phyloP scores from a whole-genome alignment of 2,888 invertebrate species.

The Stenolophus ochropezus region DNA sequence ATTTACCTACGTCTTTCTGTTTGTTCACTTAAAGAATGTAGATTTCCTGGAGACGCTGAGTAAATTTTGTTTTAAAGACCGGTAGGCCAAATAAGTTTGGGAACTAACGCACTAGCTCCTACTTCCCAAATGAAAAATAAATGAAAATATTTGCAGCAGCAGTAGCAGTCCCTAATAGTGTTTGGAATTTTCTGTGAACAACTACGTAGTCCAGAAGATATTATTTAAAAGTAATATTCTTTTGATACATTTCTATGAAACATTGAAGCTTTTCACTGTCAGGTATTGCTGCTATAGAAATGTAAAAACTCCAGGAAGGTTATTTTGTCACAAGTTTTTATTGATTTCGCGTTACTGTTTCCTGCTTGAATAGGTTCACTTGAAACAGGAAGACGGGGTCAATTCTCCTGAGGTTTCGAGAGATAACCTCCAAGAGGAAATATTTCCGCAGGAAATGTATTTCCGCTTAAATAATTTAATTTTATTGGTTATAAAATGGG shows the following conservation, averaged over 20 bases:
- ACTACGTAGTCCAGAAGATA: background rate
- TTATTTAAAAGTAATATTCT: slow-evolving; percentile 15
- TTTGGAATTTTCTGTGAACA: background rate
- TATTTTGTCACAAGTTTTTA: slow-evolving; percentile 38
- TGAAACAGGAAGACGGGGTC: background rate
- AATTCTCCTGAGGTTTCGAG: slow-evolving; percentile 4
- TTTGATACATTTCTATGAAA: slow-evolving; percentile 12
- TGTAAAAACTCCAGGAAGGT: slow-evolving; percentile 3
- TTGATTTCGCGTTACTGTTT: slow-evolving; percentile 48
- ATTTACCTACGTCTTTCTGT: too few relatives aligned
- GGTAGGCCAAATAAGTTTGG: too few relatives aligned
- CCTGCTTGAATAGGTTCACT: slow-evolving; percentile 1
- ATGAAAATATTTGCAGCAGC: background rate
- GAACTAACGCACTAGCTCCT: background rate
- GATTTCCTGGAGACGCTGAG: too few relatives aligned
- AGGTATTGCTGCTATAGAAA: slow-evolving; percentile 5
- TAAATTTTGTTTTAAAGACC: too few relatives aligned
- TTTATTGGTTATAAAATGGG: slow-evolving; percentile 9
- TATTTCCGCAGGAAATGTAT: background rate
- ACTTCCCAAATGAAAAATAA: background rate
- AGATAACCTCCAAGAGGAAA: background rate
- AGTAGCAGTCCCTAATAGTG: background rate
- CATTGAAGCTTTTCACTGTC: background rate
- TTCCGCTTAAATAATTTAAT: slow-evolving; percentile 9
- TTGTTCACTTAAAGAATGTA: too few relatives aligned